These are phyloP conservation scores for Melanotaenia duboulayi DNA, from an alignment of 2,113 vertebrate species.

Conservation along the genomic window DNA sequence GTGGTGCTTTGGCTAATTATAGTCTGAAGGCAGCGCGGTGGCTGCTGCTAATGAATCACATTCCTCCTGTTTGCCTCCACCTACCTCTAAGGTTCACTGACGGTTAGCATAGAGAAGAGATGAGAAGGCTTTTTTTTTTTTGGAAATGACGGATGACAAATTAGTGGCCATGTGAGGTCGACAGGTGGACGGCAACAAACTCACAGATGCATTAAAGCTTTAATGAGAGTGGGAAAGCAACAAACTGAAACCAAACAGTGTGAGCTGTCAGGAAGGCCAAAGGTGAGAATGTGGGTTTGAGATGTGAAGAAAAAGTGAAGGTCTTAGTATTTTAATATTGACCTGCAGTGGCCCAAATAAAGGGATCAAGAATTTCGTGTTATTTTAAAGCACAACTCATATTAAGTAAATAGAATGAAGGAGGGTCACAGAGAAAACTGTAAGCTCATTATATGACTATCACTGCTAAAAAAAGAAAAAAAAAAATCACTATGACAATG, in stretches of 20 bases:
- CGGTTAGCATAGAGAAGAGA: neutral
- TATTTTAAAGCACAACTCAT: neutral
- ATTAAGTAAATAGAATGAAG: neutral
- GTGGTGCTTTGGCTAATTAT: constrained; percentile 60
- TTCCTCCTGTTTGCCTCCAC: constrained; percentile 37
- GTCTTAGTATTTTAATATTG: neutral
- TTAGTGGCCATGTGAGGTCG: neutral
- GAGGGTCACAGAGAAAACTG: neutral
- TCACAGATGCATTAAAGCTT: constrained; percentile 18
- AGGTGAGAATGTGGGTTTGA: neutral
- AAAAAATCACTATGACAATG: constrained; percentile 7
- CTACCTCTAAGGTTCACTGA: constrained; percentile 53
- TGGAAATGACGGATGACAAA: constrained; percentile 8
- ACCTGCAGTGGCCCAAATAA: neutral
- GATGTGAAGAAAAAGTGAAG: neutral
- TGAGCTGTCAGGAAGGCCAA: neutral
- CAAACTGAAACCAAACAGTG: neutral
- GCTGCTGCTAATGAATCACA: constrained; percentile 53
- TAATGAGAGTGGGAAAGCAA: constrained; percentile 32
- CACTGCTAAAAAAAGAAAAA: no score
- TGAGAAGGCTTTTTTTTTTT: neutral
- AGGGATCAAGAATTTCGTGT: neutral
- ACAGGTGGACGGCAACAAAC: constrained; percentile 22
- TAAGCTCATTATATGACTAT: no score
- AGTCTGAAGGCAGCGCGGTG: constrained; percentile 28